Conservation (phyloP, 2,888 invertebrate genomes). For the Cryptocheilus praepositus region DNA sequence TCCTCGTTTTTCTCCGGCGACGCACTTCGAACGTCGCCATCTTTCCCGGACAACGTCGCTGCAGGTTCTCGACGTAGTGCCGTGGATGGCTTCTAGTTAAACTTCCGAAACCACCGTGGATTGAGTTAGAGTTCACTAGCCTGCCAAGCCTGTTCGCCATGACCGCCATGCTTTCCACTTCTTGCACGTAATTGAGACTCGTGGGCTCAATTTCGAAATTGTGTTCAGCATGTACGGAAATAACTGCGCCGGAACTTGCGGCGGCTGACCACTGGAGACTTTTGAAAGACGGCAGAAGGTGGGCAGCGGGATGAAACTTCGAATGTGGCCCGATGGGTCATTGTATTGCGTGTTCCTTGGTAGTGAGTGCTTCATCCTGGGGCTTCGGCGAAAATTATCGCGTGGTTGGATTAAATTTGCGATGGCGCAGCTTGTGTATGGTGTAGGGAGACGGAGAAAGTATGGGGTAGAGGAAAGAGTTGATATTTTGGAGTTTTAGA, state of each 20-base stretch:
- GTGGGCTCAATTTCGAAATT: constrained; percentile 56
- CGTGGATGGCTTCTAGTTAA: constrained; percentile 65
- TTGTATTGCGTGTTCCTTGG: no score
- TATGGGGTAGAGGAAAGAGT: no score
- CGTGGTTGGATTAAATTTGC: no score
- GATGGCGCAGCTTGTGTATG: no score
- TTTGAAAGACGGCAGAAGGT: neutral
- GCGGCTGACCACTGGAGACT: constrained; percentile 12
- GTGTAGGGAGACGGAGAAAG: no score
- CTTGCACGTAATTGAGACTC: constrained; percentile 42
- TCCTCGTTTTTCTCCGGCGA: neutral
- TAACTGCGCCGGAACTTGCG: constrained; percentile 29
- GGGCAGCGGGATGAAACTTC: neutral
- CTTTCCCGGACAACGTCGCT: constrained; percentile 45
- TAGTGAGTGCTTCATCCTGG: no score
- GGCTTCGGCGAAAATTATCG: no score
- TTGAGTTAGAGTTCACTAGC: constrained; percentile 60
- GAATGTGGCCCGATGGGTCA: no score
- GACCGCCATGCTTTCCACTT: constrained; percentile 37
- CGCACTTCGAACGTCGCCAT: constrained; percentile 18
- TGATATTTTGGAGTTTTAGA: no score
- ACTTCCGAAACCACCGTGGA: constrained; percentile 59
- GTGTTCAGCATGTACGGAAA: constrained; percentile 27
- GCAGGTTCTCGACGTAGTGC: constrained; percentile 54
- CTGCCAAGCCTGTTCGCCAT: constrained; percentile 51